phyloP scores from a whole-genome alignment of 30 jellyfish, hydroid and myxozoan species.

The Turritopsis dohrnii region DNA sequence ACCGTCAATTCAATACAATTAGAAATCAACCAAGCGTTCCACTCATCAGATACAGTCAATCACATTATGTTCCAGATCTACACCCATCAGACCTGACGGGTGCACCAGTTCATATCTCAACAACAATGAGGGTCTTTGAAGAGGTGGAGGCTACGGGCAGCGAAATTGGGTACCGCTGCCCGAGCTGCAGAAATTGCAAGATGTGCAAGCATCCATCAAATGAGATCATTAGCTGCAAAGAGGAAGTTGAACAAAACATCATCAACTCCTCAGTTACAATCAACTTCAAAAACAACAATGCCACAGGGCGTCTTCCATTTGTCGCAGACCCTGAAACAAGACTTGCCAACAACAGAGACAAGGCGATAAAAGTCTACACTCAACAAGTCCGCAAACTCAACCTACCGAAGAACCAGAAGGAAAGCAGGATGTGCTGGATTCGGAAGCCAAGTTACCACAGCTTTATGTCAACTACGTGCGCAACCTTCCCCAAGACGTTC shows the following conservation, averaged over 20 bases:
- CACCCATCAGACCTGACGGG: conserved; percentile 2
- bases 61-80: neutral
- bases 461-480: conserved; percentile 9
- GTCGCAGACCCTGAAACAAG: conserved; percentile 5
- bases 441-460: conserved; percentile 3
- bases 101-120: neutral
- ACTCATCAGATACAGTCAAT: neutral
- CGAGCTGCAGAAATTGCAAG: conserved; percentile 4
- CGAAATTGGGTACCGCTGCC: neutral
- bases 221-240: conserved; percentile 3
- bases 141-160: conserved; percentile 9
- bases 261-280: neutral
- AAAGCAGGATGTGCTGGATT: neutral
- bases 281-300: neutral
- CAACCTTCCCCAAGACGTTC: conserved; percentile 8
- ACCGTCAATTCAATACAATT: neutral
- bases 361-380: neutral
- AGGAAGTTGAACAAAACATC: conserved; percentile 2
- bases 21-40: conserved; percentile 3
- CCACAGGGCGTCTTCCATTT: neutral
- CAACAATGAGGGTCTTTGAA: conserved; percentile 1
- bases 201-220: neutral
- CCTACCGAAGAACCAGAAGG: neutral
- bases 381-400: conserved; percentile 4
- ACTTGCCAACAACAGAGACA: conserved; percentile 9